A percentile compares a stretch with the other conserved stretches of the same genome.
Conservation (phyloP, 2,797 vertebrate genomes). For the Apogon talboti region DNA sequence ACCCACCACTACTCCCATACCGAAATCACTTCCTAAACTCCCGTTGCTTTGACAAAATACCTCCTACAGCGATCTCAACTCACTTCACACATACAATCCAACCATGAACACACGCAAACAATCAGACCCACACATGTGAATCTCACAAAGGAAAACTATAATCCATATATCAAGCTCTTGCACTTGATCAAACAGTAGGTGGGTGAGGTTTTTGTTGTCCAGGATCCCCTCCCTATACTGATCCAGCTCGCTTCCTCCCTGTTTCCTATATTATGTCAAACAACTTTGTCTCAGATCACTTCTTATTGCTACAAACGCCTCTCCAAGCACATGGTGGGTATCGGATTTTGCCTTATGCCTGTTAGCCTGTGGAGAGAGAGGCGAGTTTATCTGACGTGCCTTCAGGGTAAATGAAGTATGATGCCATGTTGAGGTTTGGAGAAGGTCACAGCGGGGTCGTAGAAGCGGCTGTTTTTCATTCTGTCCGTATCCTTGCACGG, state of each 20-base stretch:
- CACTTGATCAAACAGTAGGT: slow-evolving; percentile 47
- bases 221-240: slow-evolving; percentile 40
- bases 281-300: slow-evolving; percentile 63
- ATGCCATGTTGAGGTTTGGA: slow-evolving; percentile 66
- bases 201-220: slow-evolving; percentile 29
- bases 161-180: slow-evolving; percentile 47
- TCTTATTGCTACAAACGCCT: slow-evolving; percentile 43
- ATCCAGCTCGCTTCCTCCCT: slow-evolving; percentile 45
- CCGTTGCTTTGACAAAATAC: slow-evolving; percentile 28
- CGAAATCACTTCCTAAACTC: slow-evolving; percentile 46
- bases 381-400: slow-evolving; percentile 60
- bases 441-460: slow-evolving; percentile 62
- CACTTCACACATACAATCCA: slow-evolving; percentile 2
- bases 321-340: slow-evolving; percentile 54
- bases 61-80: not conserved
- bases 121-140: slow-evolving; percentile 3
- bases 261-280: slow-evolving; percentile 67
- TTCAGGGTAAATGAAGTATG: slow-evolving; percentile 51
- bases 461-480: slow-evolving; percentile 68
- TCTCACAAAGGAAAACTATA: not conserved
- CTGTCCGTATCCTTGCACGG: slow-evolving; percentile 48
- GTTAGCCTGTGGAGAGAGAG: slow-evolving; percentile 48
- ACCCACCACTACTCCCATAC: slow-evolving; percentile 24
- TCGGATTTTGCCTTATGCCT: slow-evolving; percentile 55
- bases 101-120: no score